Conservation (phyloP, 2,797 vertebrate genomes). For the Neosalanx taihuensis region DNA sequence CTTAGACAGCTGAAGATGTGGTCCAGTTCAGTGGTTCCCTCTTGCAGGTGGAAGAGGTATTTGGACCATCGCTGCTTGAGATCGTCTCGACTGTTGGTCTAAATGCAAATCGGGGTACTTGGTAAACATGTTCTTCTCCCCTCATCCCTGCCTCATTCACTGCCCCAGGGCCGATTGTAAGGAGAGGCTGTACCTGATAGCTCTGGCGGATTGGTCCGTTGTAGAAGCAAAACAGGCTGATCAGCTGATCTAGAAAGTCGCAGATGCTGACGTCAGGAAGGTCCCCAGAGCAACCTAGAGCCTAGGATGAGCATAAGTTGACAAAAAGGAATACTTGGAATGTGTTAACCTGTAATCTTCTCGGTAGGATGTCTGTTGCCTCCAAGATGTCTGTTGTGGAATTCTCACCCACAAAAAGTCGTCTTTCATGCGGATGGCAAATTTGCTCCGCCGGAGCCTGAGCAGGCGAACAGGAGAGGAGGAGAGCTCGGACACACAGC, state of each 20-base stretch:
- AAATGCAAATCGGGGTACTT: conserved; percentile 1
- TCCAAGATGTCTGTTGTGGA: too few species aligned
- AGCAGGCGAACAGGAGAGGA: conserved; percentile 75
- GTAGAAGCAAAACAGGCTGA: conserved; percentile 88
- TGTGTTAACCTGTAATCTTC: too few species aligned
- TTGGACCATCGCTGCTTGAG: conserved; percentile 77
- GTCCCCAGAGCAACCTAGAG: conserved; percentile 81
- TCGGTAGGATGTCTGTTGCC: too few species aligned
- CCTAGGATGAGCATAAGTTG: conserved; percentile 67
- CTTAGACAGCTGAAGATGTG: conserved; percentile 84
- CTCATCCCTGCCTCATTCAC: not conserved
- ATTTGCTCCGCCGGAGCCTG: conserved; percentile 83
- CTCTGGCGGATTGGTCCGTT: conserved; percentile 77
- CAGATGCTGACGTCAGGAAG: conserved; percentile 82
- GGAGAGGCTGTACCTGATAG: conserved; percentile 74
- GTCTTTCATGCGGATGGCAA: conserved; percentile 79
- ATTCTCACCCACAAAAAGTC: conserved; percentile 91
- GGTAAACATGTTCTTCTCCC: not conserved
- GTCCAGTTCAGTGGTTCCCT: conserved; percentile 77
- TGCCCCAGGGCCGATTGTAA: not conserved
- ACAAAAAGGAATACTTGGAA: too few species aligned
- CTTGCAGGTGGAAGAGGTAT: conserved; percentile 80
- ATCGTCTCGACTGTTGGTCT: conserved; percentile 65
- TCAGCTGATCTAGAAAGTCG: conserved; percentile 82
- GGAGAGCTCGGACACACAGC: conserved; percentile 84